Evolutionary conservation across 2,113 vertebrate genomes (phyloP), one percentile per base, ranked within the genome.

Genomic region (Tichodroma muraria): DNA sequence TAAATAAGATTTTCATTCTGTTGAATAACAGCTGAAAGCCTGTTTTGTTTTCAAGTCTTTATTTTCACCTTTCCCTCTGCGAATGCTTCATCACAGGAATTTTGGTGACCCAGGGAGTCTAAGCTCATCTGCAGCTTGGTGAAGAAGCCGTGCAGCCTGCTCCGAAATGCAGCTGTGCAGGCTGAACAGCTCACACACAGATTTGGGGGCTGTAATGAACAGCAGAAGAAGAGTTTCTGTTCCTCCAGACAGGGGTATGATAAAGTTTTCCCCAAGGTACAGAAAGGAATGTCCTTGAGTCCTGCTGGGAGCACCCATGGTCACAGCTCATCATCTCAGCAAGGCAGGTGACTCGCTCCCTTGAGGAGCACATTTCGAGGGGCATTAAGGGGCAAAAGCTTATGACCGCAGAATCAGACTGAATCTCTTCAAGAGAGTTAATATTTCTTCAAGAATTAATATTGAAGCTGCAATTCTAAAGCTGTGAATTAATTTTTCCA

Each of bases 161-260:
- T 72, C 42, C 0, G 0, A 28, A 31, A 37, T 22, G 57, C 66
- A 78, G 54, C 70, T 57, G 59, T 7, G 44, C 2, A 8, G 63
- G 27, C 23, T 80, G 44, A 57, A 7, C 23, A 35, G 75, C 4
- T 9, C 42, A 63, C 19, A 12, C 22, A 2, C 0, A 1, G 25
- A 8, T 63, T 52, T 83, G 47, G 56, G 66, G 22, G 35, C 63
- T 68, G 17, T 37, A 7, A 24, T 4, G 35, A 52, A 47, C 31
- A 73, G 21, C 37, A 81, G 59, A 15, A 81, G 59, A 15, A 16
- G 30, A 73, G 42, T 50, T 89, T 63, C 57, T 69, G 12, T 56
- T 64, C 9, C 20, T 93, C 44, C 59, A 63, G 49, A 54, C 42
- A 72, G 50, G 40, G n/a, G 25, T n/a, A 20, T 23, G 27, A 37